A percentile compares a stretch with the other conserved stretches of the same genome.
These are phyloP conservation scores for Dioctria rufipes DNA, from an alignment of 2,888 invertebrate genomes.

Conservation along the genomic window DNA sequence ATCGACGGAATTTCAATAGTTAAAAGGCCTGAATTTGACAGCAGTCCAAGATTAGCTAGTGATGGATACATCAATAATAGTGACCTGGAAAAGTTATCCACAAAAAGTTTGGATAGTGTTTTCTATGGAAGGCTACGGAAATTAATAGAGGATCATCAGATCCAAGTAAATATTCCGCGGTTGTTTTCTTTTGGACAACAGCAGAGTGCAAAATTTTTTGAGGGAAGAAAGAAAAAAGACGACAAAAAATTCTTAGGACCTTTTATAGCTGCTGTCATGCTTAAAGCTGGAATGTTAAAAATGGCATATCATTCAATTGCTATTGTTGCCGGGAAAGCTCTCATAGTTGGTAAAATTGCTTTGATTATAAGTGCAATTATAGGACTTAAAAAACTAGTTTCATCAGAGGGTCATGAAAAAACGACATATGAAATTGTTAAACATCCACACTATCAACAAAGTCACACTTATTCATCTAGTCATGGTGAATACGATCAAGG, in stretches of 20 bases:
- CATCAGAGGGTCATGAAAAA: slow-evolving; percentile 80
- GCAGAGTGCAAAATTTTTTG: slow-evolving; percentile 63
- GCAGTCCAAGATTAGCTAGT: slow-evolving; percentile 64
- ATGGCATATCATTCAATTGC: slow-evolving; percentile 84
- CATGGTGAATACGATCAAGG: slow-evolving; percentile 78
- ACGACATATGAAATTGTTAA: slow-evolving; percentile 90
- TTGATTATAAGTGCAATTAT: slow-evolving; percentile 84
- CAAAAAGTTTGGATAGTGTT: slow-evolving; percentile 76
- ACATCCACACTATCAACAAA: slow-evolving; percentile 86
- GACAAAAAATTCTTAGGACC: slow-evolving; percentile 77
- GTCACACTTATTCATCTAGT: slow-evolving; percentile 81
- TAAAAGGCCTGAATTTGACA: slow-evolving; percentile 69
- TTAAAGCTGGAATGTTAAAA: slow-evolving; percentile 81
- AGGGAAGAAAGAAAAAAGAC: slow-evolving; percentile 75
- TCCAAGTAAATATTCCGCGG: slow-evolving; percentile 73
- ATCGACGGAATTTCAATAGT: slow-evolving; percentile 77
- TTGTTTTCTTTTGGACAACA: slow-evolving; percentile 71
- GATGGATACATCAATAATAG: slow-evolving; percentile 73
- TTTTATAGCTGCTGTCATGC: slow-evolving; percentile 78
- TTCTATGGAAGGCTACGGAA: slow-evolving; percentile 74
- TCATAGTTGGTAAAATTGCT: slow-evolving; percentile 88
- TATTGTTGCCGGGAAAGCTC: slow-evolving; percentile 84
- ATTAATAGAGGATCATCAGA: slow-evolving; percentile 76
- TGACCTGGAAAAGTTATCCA: slow-evolving; percentile 75
- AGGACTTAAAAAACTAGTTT: slow-evolving; percentile 84